These are phyloP conservation scores for Rhinogobius similis DNA, from an alignment of 2,113 vertebrate species.

Conservation along the genomic window DNA sequence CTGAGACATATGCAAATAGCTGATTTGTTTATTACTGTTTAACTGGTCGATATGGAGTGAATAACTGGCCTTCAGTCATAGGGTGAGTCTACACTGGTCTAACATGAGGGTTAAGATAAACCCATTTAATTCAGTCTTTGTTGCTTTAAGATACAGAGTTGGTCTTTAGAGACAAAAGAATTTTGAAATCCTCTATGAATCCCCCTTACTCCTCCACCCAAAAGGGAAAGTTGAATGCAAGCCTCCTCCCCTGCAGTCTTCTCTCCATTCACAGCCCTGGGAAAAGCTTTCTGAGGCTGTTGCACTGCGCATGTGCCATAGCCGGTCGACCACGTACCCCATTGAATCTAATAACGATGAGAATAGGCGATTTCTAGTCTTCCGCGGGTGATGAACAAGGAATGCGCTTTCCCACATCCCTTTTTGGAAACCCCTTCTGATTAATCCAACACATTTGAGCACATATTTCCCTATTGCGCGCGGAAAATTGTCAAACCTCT, in stretches of 20 bases:
- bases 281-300: conserved; percentile 49
- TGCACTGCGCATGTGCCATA: conserved; percentile 69
- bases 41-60: not conserved
- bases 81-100: not conserved
- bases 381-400: conserved; percentile 56
- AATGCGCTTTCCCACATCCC: conserved; percentile 30
- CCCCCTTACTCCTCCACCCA: not conserved
- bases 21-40: not conserved
- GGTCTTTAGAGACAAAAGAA: not conserved
- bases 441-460: conserved; percentile 30
- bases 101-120: not conserved
- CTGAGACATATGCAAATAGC: not conserved
- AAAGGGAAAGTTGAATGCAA: not conserved
- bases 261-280: conserved; percentile 40
- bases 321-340: conserved; percentile 49
- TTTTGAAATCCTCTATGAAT: not conserved
- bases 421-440: conserved; percentile 18
- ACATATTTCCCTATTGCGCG: conserved; percentile 32
- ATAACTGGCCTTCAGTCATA: too few species aligned
- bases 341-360: conserved; percentile 64
- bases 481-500: conserved; percentile 23
- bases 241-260: not conserved
- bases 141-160: not conserved
- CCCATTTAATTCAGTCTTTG: not conserved
- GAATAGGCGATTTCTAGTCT: conserved; percentile 56